Base-by-base conservation (phyloP, 2,113 vertebrate genomes). In the Pitta sordida region DNA sequence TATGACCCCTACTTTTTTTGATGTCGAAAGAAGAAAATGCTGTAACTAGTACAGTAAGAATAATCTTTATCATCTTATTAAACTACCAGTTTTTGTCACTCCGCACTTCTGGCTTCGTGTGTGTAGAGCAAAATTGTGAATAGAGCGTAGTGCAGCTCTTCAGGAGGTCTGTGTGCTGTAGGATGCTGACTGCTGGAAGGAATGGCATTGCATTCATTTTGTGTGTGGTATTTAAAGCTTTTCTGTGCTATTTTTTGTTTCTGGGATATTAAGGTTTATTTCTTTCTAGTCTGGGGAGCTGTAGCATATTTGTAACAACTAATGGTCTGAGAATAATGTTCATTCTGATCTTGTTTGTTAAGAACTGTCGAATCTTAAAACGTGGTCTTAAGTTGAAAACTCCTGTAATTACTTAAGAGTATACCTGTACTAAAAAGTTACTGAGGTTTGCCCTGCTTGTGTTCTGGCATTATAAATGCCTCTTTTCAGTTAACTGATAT, bases 41-140 rank as follows among this genome's bases (percentile, higher is more conserved):
- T 56, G 4, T 80, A 92, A 48, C 51, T 91, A 30, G 55, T n/a
- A 23, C n/a, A 39, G 69, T 88, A 46, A 81, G 60, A 88, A 39
- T 63, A 90, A 93, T 91, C 39, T 90, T 88, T 71, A 64, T 63
- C n/a, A 78, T 91, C 81, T 77, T 78, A 49, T 60, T 94, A 91
- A 64, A 48, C 26, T 70, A 76, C 36, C 5, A 0, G 64, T 68
- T 93, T 89, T 80, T 82, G 21, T 91, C 67, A 46, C 39, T 91
- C 20, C 63, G 23, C 68, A 20, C 23, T 88, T 81, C 36, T 78
- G 75, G 30, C 70, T 79, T 73, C 69, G 22, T 44, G 75, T 64
- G 56, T 30, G 27, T 63, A 74, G 59, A 46, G 56, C 51, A 60
- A 89, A 80, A 63, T 83, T 91, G n/a, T 8, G 22, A 89, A 76